Base-by-base conservation (phyloP, 2,113 vertebrate genomes). In the Mastomys coucha region DNA sequence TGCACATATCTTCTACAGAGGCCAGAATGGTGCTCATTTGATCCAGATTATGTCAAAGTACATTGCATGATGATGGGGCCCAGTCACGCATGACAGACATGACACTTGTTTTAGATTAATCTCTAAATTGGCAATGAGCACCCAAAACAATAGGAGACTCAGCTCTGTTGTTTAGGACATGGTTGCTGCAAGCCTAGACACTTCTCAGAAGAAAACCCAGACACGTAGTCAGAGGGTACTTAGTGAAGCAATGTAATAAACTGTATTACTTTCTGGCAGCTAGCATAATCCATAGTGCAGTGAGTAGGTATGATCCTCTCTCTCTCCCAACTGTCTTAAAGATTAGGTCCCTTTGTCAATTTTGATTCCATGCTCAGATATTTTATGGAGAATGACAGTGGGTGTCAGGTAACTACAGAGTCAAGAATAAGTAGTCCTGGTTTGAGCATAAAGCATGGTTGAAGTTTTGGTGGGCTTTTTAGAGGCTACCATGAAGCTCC, bases 201-300 rank as follows among this genome's bases (percentile, higher is more conserved):
- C 4, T 60, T 93, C 92, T 77, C 39, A 89, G 6, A n/a, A 91
- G 51, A 87, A 93, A 91, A 78, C 72, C 1, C 42, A 95, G 24
- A 89, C 42, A 70, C 20, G 20, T 56, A 42, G 60, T 81, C 39
- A 72, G 63, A 94, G 88, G 36, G 28, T 60, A 49, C 11, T 76
- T 63, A 51, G 91, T 69, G 82, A 91, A 65, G 28, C 56, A 70
- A 86, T 92, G 92, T 85, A 67, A 86, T 65, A 12, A n/a, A 82
- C 39, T 84, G 45, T 63, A 77, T 81, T 60, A 39, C 58, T 77
- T 91, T 93, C 81, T 78, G 49, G 20, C 53, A 75, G 8, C 80
- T 95, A 89, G 84, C 72, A 51, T 2, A 69, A 33, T 24, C 13
- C 12, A 39, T 19, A 90, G 51, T 10, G 17, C 51, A 22, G 7